phyloP scores from a whole-genome alignment of 1,140 invertebrate genomes.

The Zaprionus lachaisei region DNA sequence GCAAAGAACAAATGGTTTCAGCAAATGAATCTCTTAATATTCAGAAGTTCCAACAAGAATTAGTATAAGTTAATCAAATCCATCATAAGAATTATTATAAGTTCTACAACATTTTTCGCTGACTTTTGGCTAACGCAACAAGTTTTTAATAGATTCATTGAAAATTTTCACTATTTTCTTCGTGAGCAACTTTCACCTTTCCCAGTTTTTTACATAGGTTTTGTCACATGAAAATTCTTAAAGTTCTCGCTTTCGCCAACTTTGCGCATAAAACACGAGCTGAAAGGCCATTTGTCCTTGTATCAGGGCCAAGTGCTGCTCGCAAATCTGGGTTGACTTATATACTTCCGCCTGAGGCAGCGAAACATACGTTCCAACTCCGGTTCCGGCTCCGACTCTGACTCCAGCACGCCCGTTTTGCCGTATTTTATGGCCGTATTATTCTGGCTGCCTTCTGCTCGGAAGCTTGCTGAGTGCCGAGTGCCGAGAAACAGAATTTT shows the following conservation, averaged over 20 bases:
- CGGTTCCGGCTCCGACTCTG: constrained; percentile 15
- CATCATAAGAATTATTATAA: background rate
- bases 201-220: constrained; percentile 1
- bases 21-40: too few relatives aligned
- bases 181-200: background rate
- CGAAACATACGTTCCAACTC: constrained; percentile 60
- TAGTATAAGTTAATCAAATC: too few relatives aligned
- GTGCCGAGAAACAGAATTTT: constrained; percentile 73
- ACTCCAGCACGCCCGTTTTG: background rate
- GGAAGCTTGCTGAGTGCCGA: constrained; percentile 22
- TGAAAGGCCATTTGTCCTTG: constrained; percentile 67
- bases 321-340: constrained; percentile 66
- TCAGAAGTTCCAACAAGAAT: too few relatives aligned
- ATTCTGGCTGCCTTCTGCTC: constrained; percentile 32
- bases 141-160: constrained; percentile 2
- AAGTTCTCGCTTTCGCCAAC: constrained; percentile 35
- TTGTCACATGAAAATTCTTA: constrained; percentile 29
- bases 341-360: constrained; percentile 71
- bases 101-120: background rate
- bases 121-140: background rate
- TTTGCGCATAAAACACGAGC: constrained; percentile 41
- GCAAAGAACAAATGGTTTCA: too few relatives aligned
- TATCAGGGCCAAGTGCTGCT: constrained; percentile 42
- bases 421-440: constrained; percentile 54
- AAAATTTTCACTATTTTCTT: background rate